phyloP scores from a whole-genome alignment of 2,888 invertebrate species.

The Aporophyla lueneburgensis region DNA sequence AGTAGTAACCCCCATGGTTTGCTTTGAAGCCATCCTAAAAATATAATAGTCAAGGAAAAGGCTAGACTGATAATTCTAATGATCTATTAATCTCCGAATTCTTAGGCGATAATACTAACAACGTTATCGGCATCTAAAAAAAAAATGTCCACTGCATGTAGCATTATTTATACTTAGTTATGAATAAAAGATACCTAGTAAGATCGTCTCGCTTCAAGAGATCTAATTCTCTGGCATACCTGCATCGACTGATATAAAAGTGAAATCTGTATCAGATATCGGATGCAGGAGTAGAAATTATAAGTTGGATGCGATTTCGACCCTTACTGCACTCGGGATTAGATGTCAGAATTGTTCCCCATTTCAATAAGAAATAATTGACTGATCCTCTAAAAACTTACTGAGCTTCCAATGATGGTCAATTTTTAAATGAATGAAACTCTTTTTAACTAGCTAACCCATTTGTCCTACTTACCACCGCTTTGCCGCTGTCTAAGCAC shows the following conservation, averaged over 20 bases:
- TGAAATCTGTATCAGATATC: slow-evolving; percentile 45
- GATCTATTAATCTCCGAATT: not conserved
- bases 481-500: too few relatives aligned
- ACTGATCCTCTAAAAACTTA: too few relatives aligned
- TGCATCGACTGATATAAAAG: slow-evolving; percentile 47
- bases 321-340: not conserved
- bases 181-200: slow-evolving; percentile 57
- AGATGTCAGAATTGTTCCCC: not conserved
- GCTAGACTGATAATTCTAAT: too few relatives aligned
- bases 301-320: not conserved
- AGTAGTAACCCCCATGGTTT: too few relatives aligned
- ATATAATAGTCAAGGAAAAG: not conserved
- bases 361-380: too few relatives aligned
- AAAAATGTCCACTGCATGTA: slow-evolving; percentile 16
- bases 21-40: too few relatives aligned
- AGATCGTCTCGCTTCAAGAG: slow-evolving; percentile 41
- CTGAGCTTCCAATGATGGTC: too few relatives aligned
- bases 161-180: slow-evolving; percentile 13
- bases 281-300: slow-evolving; percentile 28
- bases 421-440: too few relatives aligned
- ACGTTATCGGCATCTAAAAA: not conserved
- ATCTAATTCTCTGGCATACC: slow-evolving; percentile 36
- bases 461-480: too few relatives aligned
- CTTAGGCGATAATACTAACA: not conserved
- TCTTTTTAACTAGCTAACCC: too few relatives aligned